Evolutionary conservation across 1,140 invertebrate species (phyloP), one percentile per base, ranked within the genome.

Genomic region (Trachymyrmex septentrionalis): DNA sequence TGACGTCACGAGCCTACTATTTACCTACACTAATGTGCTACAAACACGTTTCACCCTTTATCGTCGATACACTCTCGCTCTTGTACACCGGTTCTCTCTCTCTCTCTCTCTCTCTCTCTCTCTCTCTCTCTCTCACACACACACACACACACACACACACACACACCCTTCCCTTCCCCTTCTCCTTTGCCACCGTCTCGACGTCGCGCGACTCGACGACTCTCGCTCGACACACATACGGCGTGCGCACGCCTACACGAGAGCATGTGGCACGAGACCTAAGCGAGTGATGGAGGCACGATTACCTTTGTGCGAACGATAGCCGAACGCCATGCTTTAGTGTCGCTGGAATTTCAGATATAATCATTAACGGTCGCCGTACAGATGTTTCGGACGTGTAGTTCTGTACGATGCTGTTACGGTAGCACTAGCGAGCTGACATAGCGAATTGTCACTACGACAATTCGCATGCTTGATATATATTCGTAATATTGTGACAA

Each of bases 1-100:
- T 91, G 91, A 91, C 91, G 84, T 91, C 89, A 92, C 85, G 73
- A 73, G 85, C 57, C 86, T 89, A 59, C 77, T 90, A 81, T 71
- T 77, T 90, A 91, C 71, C 67, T 85, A 88, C 64, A 30, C 53
- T 55, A 53, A 59, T 53, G 21, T 69, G 27, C 69, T 71, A 78
- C 44, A 64, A 14, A 24, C 38, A 30, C 38, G 30, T 50, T 59
- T 87, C 57, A 75, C 55, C 57, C 72, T 81, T 85, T 63, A 71
- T 82, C 81, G 59, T 44, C 67, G 67, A 81, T 85, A 72, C 59
- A 38, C 50, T 30, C 77, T 44, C 67, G 2, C 53, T 63, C 44
- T n/a, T n/a, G 63, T 80, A 16, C 34, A 7, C 19, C 6, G 44
- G 66, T 44, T 66, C 53, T 57, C 9, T 57, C 48, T 50, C 4